Base-by-base conservation (phyloP, 1,140 invertebrate genomes). In the Pseudomyrmex cubaensis region DNA sequence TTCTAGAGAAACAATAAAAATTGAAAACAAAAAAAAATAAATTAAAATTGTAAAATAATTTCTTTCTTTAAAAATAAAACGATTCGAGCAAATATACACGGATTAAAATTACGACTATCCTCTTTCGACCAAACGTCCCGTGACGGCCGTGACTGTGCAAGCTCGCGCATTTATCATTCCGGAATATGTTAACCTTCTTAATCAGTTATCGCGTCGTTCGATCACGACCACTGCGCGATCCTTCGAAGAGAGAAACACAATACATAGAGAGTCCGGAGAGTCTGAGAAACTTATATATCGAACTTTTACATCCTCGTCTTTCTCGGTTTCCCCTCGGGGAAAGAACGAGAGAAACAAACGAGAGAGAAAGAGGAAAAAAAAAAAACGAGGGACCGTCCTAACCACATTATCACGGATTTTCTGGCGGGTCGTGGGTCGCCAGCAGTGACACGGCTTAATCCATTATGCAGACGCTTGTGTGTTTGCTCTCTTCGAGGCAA, bases 361-460 rank as follows among this genome's bases (percentile, higher is more conserved):
- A 2, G 12, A 50, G 72, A 35, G 35, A 7, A 5, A 35, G 5
- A 35, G 4, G 0, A 35, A 35, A 35, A 35, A 35, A 35, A 48
- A 20, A 44, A 50, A 80, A 80, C 74, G 59, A 44, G 35, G n/a
- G 67, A 66, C 61, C 59, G 57, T 85, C 22, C 48, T 82, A 85
- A 87, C 66, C 59, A 25, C 83, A 64, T 88, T 87, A 74, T 77
- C 76, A 4, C 52, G 76, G 83, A 88, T 88, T 88, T 88, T 67
- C 61, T 46, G 76, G 35, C 85, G 66, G 62, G 63, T 73, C 72
- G 35, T 78, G 85, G 72, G 67, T 87, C 59, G 76, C 85, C 87
- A 82, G 76, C 72, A 67, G 35, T 62, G 72, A 83, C 56, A 67
- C 56, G 76, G 61, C 76, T 82, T 77, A 85, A 88, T 82, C 85